phyloP scores from a whole-genome alignment of 2,797 vertebrate species.

The Sebastolobus alascanus region DNA sequence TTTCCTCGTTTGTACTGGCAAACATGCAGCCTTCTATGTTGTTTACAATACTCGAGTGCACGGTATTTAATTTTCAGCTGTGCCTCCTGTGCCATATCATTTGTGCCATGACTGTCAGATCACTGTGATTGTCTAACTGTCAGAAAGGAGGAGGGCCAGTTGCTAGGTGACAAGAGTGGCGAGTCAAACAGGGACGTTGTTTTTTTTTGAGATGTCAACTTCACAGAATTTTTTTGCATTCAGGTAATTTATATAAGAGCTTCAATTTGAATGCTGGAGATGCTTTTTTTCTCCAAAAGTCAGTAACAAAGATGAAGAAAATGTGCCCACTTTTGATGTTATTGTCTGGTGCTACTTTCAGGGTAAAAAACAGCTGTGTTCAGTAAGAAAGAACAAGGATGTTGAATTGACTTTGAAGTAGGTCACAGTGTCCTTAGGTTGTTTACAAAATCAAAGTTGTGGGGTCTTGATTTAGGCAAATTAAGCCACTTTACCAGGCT shows the following conservation, averaged over 20 bases:
- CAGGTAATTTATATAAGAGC: conserved; percentile 35
- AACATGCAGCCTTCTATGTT: not conserved
- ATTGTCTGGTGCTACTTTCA: not conserved
- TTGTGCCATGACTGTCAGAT: conserved; percentile 62
- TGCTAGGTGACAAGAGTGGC: conserved; percentile 83
- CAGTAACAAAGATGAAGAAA: not conserved
- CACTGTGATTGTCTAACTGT: conserved; percentile 63
- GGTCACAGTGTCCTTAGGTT: not conserved
- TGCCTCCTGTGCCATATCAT: conserved; percentile 42
- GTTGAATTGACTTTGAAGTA: not conserved
- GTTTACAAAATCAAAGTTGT: not conserved
- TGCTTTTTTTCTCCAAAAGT: not conserved
- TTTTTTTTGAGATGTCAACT: conserved; percentile 34
- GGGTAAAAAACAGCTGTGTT: not conserved
- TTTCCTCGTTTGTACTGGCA: not conserved
- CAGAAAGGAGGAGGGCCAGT: conserved; percentile 73
- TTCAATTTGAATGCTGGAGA: conserved; percentile 5
- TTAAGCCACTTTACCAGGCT: not conserved
- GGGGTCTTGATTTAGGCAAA: not conserved
- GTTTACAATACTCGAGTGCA: conserved; percentile 20
- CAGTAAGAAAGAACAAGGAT: not conserved
- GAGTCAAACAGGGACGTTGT: conserved; percentile 49
- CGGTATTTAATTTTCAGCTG: conserved; percentile 36
- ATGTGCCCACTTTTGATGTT: not conserved
- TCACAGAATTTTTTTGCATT: conserved; percentile 43